Evolutionary conservation across 2,888 invertebrate species (phyloP).

Genomic region (Eubasilissa splendida): DNA sequence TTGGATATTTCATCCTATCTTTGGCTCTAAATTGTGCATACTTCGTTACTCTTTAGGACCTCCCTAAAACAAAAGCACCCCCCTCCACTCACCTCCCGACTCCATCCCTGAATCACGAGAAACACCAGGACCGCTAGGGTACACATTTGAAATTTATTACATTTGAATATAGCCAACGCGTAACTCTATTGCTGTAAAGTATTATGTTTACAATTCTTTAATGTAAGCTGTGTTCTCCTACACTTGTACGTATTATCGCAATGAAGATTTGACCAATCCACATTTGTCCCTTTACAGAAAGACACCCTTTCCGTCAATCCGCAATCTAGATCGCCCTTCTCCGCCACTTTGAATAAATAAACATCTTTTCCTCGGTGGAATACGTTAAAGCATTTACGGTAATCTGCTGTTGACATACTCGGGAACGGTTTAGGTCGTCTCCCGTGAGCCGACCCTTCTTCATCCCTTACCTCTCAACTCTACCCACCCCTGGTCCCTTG

Average conservation of each 20-base stretch:
- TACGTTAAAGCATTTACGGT: slow-evolving; percentile 48
- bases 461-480: slow-evolving; percentile 7
- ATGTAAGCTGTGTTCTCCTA: no score
- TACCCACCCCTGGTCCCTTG: neutral
- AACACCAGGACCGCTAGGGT: neutral
- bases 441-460: slow-evolving; percentile 26
- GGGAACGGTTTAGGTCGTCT: slow-evolving; percentile 24
- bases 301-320: neutral
- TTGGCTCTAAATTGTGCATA: no score
- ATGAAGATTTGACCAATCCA: no score
- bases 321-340: slow-evolving; percentile 16
- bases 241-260: no score
- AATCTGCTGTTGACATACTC: slow-evolving; percentile 51
- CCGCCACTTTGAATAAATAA: slow-evolving; percentile 42
- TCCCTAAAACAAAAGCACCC: no score
- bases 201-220: no score
- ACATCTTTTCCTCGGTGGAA: slow-evolving; percentile 38
- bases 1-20: no score
- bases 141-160: no score
- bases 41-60: no score
- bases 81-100: neutral
- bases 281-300: no score
- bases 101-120: neutral
- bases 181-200: no score
- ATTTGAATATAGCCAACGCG: no score